A percentile compares a stretch with the other conserved stretches of the same genome.
Conservation (phyloP, 2,888 invertebrate species). For the Drosophila limbata region DNA sequence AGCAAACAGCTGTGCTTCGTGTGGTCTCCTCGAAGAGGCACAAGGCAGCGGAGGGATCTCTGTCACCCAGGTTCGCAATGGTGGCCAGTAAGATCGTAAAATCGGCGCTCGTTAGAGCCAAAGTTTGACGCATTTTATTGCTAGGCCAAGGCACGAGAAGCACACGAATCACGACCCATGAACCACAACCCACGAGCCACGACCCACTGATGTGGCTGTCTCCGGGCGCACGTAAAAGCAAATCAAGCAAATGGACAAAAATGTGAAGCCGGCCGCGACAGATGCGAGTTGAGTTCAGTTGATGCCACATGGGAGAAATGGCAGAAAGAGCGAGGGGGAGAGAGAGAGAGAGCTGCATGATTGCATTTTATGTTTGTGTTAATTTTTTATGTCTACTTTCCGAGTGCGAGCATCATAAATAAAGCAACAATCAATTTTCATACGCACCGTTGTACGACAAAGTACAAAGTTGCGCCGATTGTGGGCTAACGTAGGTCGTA, state of each 20-base stretch:
- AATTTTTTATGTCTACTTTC: conserved; percentile 78
- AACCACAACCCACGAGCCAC: background rate
- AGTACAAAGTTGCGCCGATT: conserved; percentile 60
- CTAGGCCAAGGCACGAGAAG: conserved; percentile 37
- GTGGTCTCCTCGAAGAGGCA: background rate
- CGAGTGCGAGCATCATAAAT: conserved; percentile 68
- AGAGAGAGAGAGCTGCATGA: conserved; percentile 65
- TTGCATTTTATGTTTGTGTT: conserved; percentile 81
- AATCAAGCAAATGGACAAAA: conserved; percentile 75
- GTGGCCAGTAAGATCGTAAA: conserved; percentile 65
- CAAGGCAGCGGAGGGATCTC: background rate
- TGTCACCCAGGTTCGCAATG: conserved; percentile 20
- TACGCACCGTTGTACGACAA: conserved; percentile 72
- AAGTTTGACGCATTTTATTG: conserved; percentile 76
- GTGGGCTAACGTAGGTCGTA: conserved; percentile 57
- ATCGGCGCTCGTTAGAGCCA: conserved; percentile 74
- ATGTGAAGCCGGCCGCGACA: conserved; percentile 27
- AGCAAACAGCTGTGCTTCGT: conserved; percentile 45
- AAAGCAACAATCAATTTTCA: conserved; percentile 81
- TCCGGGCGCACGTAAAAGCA: conserved; percentile 75
- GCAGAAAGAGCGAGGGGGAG: no score
- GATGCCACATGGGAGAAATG: conserved; percentile 1
- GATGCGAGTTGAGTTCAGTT: conserved; percentile 4
- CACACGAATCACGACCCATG: conserved; percentile 17
- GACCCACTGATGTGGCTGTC: conserved; percentile 34